Conservation (phyloP, 2,888 invertebrate species). For the Heliconius aoede region DNA sequence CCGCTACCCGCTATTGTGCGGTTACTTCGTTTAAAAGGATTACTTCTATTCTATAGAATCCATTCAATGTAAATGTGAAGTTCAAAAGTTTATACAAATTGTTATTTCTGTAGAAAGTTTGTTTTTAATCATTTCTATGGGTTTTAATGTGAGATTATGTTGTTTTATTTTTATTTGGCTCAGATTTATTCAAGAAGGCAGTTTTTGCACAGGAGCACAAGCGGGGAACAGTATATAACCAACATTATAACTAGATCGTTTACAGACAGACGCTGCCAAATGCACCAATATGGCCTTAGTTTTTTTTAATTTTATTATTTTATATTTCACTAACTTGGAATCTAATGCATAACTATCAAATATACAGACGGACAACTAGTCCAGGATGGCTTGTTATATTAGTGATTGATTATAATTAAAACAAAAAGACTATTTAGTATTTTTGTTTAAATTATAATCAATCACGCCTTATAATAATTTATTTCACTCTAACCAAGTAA, state of each 20-base stretch:
- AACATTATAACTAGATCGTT: not conserved
- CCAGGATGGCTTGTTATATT: not conserved
- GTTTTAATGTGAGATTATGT: not conserved
- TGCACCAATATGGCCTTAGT: too few species aligned
- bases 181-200: not conserved
- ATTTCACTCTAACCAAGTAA: conserved; percentile 5
- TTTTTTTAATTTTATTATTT: too few species aligned
- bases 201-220: too few species aligned
- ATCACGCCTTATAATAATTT: conserved; percentile 9
- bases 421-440: too few species aligned
- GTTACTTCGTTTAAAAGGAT: conserved; percentile 34
- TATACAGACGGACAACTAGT: not conserved
- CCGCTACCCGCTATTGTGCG: conserved; percentile 28
- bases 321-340: not conserved
- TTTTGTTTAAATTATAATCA: not conserved
- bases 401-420: too few species aligned
- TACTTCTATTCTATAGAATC: conserved; percentile 33
- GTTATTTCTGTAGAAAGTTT: conserved; percentile 8
- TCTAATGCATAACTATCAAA: not conserved
- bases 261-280: not conserved
- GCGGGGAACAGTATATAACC: too few species aligned
- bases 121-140: not conserved
- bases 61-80: conserved; percentile 19
- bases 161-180: not conserved
- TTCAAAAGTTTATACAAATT: conserved; percentile 10